Conservation (phyloP, 1,140 invertebrate species). For the Leptinotarsa texana region DNA sequence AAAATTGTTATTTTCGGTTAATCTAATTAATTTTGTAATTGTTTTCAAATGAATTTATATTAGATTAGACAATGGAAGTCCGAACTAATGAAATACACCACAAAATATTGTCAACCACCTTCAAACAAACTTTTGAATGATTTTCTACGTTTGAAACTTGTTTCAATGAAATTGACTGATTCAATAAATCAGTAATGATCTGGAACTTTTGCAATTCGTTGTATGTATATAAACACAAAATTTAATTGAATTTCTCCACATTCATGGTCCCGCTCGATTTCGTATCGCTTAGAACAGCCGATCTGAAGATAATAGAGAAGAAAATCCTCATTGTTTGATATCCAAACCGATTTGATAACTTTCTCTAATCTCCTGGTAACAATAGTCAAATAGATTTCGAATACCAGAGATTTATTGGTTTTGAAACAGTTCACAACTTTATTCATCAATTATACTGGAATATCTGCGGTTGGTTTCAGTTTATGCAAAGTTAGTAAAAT, state of each 20-base stretch:
- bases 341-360: neutral
- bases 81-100: too few species aligned
- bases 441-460: neutral
- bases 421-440: neutral
- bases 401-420: neutral
- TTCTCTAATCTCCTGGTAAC: neutral
- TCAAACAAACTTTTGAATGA: too few species aligned
- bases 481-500: neutral
- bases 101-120: too few species aligned
- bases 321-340: neutral
- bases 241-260: neutral
- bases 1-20: too few species aligned
- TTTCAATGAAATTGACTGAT: too few species aligned
- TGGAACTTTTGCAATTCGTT: neutral
- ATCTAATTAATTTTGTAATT: too few species aligned
- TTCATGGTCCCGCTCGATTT: neutral
- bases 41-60: too few species aligned
- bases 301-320: neutral
- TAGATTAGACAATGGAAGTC: too few species aligned
- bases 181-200: too few species aligned
- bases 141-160: too few species aligned
- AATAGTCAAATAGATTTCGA: neutral
- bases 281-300: neutral
- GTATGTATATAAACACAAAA: neutral
- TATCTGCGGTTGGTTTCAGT: neutral